Evolutionary conservation across 2,797 vertebrate species (phyloP).

Genomic region (Mycteria americana): DNA sequence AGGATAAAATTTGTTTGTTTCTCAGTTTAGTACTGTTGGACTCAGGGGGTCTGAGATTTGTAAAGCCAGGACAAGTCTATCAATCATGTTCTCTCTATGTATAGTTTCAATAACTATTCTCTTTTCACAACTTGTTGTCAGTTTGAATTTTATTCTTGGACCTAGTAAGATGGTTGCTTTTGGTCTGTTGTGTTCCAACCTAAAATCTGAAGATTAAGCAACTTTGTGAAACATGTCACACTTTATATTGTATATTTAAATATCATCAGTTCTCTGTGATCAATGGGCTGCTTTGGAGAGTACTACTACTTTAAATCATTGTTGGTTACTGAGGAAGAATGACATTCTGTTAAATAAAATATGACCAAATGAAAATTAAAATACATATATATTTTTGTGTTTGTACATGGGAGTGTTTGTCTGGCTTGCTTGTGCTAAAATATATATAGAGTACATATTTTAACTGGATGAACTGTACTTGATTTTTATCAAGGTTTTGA

Average conservation of each 20-base stretch:
- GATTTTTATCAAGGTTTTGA: neutral
- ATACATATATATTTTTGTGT: conserved; percentile 57
- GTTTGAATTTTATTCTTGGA: conserved; percentile 31
- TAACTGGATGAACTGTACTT: neutral
- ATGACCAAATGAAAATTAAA: conserved; percentile 62
- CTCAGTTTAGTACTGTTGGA: conserved; percentile 17
- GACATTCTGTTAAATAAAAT: conserved; percentile 68
- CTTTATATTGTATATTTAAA: conserved; percentile 52
- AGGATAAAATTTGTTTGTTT: conserved; percentile 43
- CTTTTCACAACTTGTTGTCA: conserved; percentile 9
- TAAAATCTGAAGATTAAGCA: conserved; percentile 21
- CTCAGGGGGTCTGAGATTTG: conserved; percentile 57
- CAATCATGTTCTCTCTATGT: conserved; percentile 29
- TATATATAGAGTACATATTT: neutral
- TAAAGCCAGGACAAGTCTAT: conserved; percentile 44
- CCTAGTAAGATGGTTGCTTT: conserved; percentile 19
- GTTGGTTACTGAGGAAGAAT: conserved; percentile 51
- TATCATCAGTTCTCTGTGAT: conserved; percentile 34
- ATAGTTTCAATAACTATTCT: neutral
- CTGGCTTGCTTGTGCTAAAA: neutral
- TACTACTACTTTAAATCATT: conserved; percentile 37
- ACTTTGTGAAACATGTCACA: conserved; percentile 32
- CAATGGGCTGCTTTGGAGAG: conserved; percentile 33
- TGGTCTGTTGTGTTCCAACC: neutral
- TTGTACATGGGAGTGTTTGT: conserved; percentile 15